Evolutionary conservation across 2,797 vertebrate genomes (phyloP).

Genomic region (Pogonophryne albipinna): DNA sequence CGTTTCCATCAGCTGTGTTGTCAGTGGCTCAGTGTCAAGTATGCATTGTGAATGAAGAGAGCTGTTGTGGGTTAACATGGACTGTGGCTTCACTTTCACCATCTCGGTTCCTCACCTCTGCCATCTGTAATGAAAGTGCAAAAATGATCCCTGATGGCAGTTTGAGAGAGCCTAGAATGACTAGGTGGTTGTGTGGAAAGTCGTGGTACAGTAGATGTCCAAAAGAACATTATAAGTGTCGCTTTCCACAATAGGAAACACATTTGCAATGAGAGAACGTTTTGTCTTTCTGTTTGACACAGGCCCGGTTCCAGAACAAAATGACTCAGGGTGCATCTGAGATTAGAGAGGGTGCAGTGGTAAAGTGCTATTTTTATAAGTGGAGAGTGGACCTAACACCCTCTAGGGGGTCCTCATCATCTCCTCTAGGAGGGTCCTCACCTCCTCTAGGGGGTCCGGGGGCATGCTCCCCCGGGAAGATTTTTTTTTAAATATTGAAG

Average conservation of each 20-base stretch:
- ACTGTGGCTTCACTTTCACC: constrained; percentile 31
- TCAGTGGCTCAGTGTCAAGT: constrained; percentile 36
- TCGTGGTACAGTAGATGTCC: not conserved
- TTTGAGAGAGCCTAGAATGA: not conserved
- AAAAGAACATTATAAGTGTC: not conserved
- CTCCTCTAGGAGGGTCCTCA: too few relatives aligned
- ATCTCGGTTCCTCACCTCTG: constrained; percentile 29
- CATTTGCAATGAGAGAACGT: not conserved
- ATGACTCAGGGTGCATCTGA: too few relatives aligned
- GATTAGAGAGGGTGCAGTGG: too few relatives aligned
- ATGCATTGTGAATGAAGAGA: constrained; percentile 26
- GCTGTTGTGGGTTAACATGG: constrained; percentile 5
- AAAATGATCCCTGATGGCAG: constrained; percentile 47
- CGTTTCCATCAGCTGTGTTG: constrained; percentile 63
- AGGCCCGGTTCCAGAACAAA: too few relatives aligned
- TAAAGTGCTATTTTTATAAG: too few relatives aligned
- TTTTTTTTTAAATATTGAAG: too few relatives aligned
- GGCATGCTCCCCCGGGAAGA: too few relatives aligned
- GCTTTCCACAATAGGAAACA: not conserved
- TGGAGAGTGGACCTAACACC: too few relatives aligned
- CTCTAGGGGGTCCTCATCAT: too few relatives aligned
- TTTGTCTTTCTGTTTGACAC: not conserved
- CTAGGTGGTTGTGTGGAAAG: not conserved
- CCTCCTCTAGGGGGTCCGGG: too few relatives aligned
- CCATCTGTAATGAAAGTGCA: constrained; percentile 64